phyloP scores from a whole-genome alignment of 2,113 vertebrate genomes.

The Nibea albiflora region DNA sequence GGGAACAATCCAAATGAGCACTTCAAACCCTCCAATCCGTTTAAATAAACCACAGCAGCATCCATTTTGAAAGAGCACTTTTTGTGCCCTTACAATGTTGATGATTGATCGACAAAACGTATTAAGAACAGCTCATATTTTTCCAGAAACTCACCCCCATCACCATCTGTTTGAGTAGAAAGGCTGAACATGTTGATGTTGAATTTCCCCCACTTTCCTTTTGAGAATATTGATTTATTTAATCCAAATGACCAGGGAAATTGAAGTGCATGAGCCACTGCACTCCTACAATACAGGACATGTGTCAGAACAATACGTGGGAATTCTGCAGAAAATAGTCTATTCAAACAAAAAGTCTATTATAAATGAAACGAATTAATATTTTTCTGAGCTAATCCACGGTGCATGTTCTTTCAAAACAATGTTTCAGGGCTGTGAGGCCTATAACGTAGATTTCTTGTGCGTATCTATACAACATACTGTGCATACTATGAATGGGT shows the following conservation, averaged over 20 bases:
- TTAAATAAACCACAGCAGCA: constrained; percentile 67
- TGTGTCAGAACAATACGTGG: constrained; percentile 68
- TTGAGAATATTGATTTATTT: constrained; percentile 72
- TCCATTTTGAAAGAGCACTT: constrained; percentile 46
- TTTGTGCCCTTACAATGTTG: constrained; percentile 30
- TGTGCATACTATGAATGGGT: background rate
- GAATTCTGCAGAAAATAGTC: constrained; percentile 64
- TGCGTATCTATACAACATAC: background rate
- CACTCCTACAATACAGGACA: constrained; percentile 68
- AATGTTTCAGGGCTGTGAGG: constrained; percentile 37
- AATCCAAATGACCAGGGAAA: constrained; percentile 77
- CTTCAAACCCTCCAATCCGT: constrained; percentile 70
- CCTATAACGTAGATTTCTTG: background rate
- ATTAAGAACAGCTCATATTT: constrained; percentile 16
- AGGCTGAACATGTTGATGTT: constrained; percentile 35
- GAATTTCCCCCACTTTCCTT: constrained; percentile 46
- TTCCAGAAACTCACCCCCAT: constrained; percentile 39
- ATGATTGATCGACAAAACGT: constrained; percentile 45
- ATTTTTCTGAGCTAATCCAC: constrained; percentile 48
- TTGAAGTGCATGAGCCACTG: constrained; percentile 77
- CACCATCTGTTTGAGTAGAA: constrained; percentile 35
- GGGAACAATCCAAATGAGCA: constrained; percentile 67
- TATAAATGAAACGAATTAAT: constrained; percentile 63
- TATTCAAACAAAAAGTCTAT: constrained; percentile 62
- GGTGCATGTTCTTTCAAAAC: constrained; percentile 29